Evolutionary conservation across 2,888 invertebrate genomes (phyloP).

Genomic region (Tipula lateralis): DNA sequence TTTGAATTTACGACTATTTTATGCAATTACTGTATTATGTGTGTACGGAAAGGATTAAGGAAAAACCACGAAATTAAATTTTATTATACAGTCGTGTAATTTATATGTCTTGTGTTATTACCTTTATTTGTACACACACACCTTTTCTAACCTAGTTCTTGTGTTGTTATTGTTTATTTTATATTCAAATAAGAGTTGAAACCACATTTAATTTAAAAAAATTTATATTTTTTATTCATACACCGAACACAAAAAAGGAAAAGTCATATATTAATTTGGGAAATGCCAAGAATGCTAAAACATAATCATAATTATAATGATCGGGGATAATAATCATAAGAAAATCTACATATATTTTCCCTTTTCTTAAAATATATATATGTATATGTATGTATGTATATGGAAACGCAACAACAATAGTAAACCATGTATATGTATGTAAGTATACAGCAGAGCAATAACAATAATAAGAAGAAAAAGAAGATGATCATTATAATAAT

Average conservation of each 20-base stretch:
- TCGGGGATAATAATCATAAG: conserved; percentile 24
- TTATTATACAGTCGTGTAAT: conserved; percentile 7
- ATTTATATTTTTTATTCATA: not conserved
- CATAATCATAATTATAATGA: conserved; percentile 24
- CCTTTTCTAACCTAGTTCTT: not conserved
- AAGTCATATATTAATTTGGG: not conserved
- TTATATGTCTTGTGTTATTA: conserved; percentile 1
- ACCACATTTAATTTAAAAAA: conserved; percentile 24
- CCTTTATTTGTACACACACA: not conserved
- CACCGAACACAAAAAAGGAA: not conserved
- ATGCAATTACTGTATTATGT: not conserved
- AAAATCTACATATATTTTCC: conserved; percentile 14
- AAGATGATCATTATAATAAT: conserved; percentile 19
- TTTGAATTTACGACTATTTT: not conserved
- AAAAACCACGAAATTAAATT: not conserved
- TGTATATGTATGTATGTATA: not conserved
- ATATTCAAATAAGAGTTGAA: not conserved
- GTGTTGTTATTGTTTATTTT: not conserved
- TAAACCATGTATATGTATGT: not conserved
- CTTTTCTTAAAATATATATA: conserved; percentile 7
- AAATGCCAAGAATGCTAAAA: conserved; percentile 24
- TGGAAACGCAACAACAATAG: not conserved
- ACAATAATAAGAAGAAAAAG: not conserved
- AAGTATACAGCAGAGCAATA: not conserved
- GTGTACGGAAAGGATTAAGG: not conserved